These are phyloP conservation scores for Chrysaora quinquecirrha DNA, from an alignment of 30 jellyfish, hydroid and myxozoan species.

Conservation along the genomic window DNA sequence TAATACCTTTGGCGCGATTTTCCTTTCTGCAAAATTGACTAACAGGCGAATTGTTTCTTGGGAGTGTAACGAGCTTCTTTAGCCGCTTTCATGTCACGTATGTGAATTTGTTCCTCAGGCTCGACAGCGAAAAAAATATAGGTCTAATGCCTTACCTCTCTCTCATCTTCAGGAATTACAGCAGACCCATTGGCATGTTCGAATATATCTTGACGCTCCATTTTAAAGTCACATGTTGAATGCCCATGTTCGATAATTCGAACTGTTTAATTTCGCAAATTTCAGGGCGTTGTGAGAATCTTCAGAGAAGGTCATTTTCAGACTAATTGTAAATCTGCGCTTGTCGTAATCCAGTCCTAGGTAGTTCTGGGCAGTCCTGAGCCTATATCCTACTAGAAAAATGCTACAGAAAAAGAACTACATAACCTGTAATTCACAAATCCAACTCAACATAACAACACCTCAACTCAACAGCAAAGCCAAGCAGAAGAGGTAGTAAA, in stretches of 20 bases:
- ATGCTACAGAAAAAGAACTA: too few relatives aligned
- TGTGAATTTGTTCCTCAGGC: conserved; percentile 49
- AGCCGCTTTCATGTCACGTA: conserved; percentile 30
- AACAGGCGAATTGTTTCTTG: conserved; percentile 55
- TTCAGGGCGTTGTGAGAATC: conserved; percentile 48
- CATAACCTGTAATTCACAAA: too few relatives aligned
- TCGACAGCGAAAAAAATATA: conserved; percentile 37
- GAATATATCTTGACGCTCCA: conserved; percentile 41
- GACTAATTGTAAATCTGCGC: too few relatives aligned
- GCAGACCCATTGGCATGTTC: conserved; percentile 65
- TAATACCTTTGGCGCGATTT: conserved; percentile 32
- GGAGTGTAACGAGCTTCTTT: conserved; percentile 47
- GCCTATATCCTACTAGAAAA: conserved; percentile 37
- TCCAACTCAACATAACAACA: too few relatives aligned
- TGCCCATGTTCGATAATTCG: conserved; percentile 50
- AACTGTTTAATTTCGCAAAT: conserved; percentile 31
- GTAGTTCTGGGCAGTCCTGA: too few relatives aligned
- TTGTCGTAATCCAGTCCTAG: too few relatives aligned
- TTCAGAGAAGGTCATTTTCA: conserved; percentile 15
- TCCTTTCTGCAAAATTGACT: conserved; percentile 38
- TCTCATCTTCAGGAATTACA: conserved; percentile 36
- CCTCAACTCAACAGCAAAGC: too few relatives aligned
- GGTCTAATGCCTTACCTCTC: conserved; percentile 18
- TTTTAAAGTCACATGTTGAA: conserved; percentile 40
- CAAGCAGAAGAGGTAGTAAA: too few relatives aligned